Evolutionary conservation across 2,797 vertebrate genomes (phyloP), one percentile per base, ranked within the genome.

Genomic region (Crocidura indochinensis): DNA sequence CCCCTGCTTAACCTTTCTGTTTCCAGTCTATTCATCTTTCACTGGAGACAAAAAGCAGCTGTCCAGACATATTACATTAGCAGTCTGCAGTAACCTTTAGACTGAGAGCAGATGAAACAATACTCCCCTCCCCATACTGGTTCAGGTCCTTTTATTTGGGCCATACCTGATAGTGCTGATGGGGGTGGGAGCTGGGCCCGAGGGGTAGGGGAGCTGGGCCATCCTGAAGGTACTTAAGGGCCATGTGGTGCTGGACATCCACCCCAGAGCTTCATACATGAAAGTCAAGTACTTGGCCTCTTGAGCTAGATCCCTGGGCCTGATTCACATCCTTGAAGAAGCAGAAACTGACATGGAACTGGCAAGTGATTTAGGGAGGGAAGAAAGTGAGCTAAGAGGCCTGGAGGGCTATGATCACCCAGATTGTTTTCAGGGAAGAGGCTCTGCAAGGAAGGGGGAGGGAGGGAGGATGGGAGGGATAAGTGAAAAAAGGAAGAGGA

Each of bases 301-400:
- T 60, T 60, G 4, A 56, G 17, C 20, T 60, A 60, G 17, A 60
- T 60, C 56, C 56, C 19, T 53, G 51, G 38, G 51, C 51, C 51
- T 53, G 29, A 72, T 89, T 75, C 2, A 24, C 67, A n/a, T 75
- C 65, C 17, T 87, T 56, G n/a, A 69, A 84, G 64, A 84, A 87
- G 74, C 81, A 78, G 46, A 46, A 11, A n/a, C 38, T 4, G 38
- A 10, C 44, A 72, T 95, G 67, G 47, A 31, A 49, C 26, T 73
- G 73, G 6, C 10, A 20, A 62, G 67, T 68, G 38, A 60, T 12
- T 76, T 65, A 24, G 0, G 31, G 5, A 31, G 51, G 22, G 24
- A 38, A 31, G 29, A 24, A 65, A 46, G 24, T 44, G 67, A 87
- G 20, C 38, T 81, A 51, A 69, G 77, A 65, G 75, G 12, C 26